A percentile compares a stretch with the other conserved stretches of the same genome.
Conservation (phyloP, 2,888 invertebrate species). For the Embidobia sp. region DNA sequence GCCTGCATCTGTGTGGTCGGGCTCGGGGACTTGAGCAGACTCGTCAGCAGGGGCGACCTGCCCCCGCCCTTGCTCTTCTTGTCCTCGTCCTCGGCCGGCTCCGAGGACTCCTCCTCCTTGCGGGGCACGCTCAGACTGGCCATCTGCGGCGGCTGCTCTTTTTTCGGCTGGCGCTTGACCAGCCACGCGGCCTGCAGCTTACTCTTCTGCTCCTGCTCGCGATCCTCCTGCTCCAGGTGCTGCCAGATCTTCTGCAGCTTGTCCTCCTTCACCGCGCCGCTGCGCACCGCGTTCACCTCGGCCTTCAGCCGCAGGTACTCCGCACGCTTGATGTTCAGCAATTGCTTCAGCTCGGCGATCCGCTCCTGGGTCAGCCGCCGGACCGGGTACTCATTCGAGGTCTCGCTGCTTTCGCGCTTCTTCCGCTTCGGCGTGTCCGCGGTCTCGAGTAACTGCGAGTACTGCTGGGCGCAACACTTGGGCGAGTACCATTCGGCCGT, state of each 20-base stretch:
- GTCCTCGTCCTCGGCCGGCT: slow-evolving; percentile 74
- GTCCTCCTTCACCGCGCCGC: slow-evolving; percentile 86
- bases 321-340: slow-evolving; percentile 87
- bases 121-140: slow-evolving; percentile 66
- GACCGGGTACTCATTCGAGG: slow-evolving; percentile 90
- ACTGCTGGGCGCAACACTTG: slow-evolving; percentile 94
- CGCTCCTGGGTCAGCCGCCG: slow-evolving; percentile 89
- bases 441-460: slow-evolving; percentile 90
- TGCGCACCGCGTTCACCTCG: slow-evolving; percentile 83
- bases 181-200: slow-evolving; percentile 81
- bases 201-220: slow-evolving; percentile 87
- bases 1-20: slow-evolving; percentile 80
- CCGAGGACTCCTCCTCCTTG: slow-evolving; percentile 69
- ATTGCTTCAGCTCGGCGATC: slow-evolving; percentile 88
- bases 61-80: slow-evolving; percentile 75
- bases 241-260: slow-evolving; percentile 88
- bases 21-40: slow-evolving; percentile 88
- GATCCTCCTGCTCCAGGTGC: slow-evolving; percentile 87
- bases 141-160: slow-evolving; percentile 68
- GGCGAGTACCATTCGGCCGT: slow-evolving; percentile 95
- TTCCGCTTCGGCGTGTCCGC: slow-evolving; percentile 93
- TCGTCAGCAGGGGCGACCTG: slow-evolving; percentile 88
- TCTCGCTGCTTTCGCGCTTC: slow-evolving; percentile 88
- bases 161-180: slow-evolving; percentile 76
- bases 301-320: slow-evolving; percentile 88